A percentile compares a stretch with the other conserved stretches of the same genome.
Conservation (phyloP, 2,797 vertebrate species). For the Scarus forsteni region DNA sequence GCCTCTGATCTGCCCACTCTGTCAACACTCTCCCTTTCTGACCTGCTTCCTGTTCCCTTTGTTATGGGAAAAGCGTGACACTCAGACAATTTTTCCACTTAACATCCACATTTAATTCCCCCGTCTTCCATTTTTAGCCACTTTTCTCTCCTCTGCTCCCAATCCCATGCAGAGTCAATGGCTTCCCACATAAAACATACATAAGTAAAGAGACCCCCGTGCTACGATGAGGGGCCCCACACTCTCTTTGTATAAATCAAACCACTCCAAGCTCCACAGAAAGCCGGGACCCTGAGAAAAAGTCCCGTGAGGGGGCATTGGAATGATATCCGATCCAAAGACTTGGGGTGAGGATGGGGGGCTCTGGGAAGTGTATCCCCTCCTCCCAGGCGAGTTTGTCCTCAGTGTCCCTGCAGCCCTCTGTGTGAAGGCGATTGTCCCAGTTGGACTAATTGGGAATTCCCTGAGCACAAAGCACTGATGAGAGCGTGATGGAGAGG, state of each 20-base stretch:
- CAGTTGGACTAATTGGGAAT: slow-evolving; percentile 79
- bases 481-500: slow-evolving; percentile 73
- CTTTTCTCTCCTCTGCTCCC: slow-evolving; percentile 46
- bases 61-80: slow-evolving; percentile 20
- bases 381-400: slow-evolving; percentile 27
- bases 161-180: slow-evolving; percentile 56
- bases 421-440: slow-evolving; percentile 71
- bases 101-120: slow-evolving; percentile 36
- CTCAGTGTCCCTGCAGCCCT: slow-evolving; percentile 47
- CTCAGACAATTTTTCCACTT: slow-evolving; percentile 35
- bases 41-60: slow-evolving; percentile 32
- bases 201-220: slow-evolving; percentile 70
- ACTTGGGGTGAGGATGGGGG: slow-evolving; percentile 60
- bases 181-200: slow-evolving; percentile 73
- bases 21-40: slow-evolving; percentile 60
- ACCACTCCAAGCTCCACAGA: slow-evolving; percentile 62
- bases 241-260: slow-evolving; percentile 82
- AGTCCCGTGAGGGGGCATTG: slow-evolving; percentile 60
- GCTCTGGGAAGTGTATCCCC: slow-evolving; percentile 70
- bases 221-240: slow-evolving; percentile 60
- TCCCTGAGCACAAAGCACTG: slow-evolving; percentile 72
- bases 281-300: slow-evolving; percentile 76
- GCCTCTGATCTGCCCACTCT: slow-evolving; percentile 50
- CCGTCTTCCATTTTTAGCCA: slow-evolving; percentile 39
- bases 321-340: slow-evolving; percentile 77